Evolutionary conservation across 1,140 invertebrate genomes (phyloP), one percentile per base, ranked within the genome.

Genomic region (Drosophila littoralis): DNA sequence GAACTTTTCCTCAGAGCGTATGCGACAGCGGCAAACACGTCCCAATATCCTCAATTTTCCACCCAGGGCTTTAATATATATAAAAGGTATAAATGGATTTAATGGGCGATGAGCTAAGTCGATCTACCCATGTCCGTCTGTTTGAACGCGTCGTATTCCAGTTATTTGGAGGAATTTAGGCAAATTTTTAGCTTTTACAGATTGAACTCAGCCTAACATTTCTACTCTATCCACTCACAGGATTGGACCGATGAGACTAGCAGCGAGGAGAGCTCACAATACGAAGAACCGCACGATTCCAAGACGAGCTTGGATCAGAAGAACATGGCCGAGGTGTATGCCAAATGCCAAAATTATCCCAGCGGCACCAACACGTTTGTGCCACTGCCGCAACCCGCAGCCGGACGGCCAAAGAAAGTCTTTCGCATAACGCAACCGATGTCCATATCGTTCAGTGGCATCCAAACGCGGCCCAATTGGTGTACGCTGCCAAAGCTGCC

Each of bases 171-270:
- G 22, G 4, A 28, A 28, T 28, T 28, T 28, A 22, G 22, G 22
- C 22, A 22, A 2, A 0, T 5, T 28, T 43, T 0, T 35, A 9
- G 6, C 6, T 17, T 10, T 40, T 64, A 36, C 10, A 28, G 22
- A 28, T 5, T 28, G 22, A 28, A 28, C 22, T 28, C n/a, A n/a
- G n/a, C n/a, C n/a, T n/a, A n/a, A n/a, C n/a, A n/a, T n/a, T n/a
- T n/a, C 4, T 28, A 0, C 9, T 52, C 36, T 8, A 15, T 4
- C 7, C n/a, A 32, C 15, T 33, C 4, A 0, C n/a, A 86, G 83
- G 81, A 85, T 0, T 79, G 76, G 75, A 79, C 80, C 12, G 70
- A 77, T 0, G 48, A 59, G 1, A 50, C 38, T 15, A 63, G 42
- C 17, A 46, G 8, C 9, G 6, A 8, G 2, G 15, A 45, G n/a